Evolutionary conservation across 1,140 invertebrate species (phyloP).

Genomic region (Lepidostoma basale): DNA sequence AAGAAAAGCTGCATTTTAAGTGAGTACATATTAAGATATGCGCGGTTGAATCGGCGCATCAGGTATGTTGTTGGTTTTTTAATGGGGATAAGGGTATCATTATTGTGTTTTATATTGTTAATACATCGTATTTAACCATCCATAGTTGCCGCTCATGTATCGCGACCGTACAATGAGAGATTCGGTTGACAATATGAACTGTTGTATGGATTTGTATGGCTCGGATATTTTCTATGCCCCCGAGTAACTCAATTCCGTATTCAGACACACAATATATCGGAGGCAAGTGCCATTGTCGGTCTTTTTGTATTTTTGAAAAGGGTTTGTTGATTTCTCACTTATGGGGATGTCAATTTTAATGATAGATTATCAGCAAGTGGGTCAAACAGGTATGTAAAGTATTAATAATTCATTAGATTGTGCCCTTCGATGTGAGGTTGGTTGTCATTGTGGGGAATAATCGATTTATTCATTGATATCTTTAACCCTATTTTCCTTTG

Average conservation of each 20-base stretch:
- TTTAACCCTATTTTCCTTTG: too few species aligned
- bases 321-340: conserved; percentile 1
- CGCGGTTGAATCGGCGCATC: too few species aligned
- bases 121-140: not conserved
- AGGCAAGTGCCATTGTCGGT: conserved; percentile 39
- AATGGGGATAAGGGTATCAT: not conserved
- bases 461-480: too few species aligned
- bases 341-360: not conserved
- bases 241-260: conserved; percentile 38
- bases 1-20: too few species aligned
- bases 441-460: too few species aligned
- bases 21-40: too few species aligned
- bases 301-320: conserved; percentile 15
- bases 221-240: conserved; percentile 34
- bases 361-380: not conserved
- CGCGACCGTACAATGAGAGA: conserved; percentile 8
- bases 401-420: not conserved
- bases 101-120: conserved; percentile 5
- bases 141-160: not conserved
- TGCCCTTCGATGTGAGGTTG: too few species aligned
- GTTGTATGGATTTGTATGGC: conserved; percentile 20
- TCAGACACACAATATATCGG: conserved; percentile 38
- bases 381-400: not conserved
- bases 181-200: conserved; percentile 32
- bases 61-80: too few species aligned